Evolutionary conservation across 1,140 invertebrate genomes (phyloP).

Genomic region (Phymastichus coffea): DNA sequence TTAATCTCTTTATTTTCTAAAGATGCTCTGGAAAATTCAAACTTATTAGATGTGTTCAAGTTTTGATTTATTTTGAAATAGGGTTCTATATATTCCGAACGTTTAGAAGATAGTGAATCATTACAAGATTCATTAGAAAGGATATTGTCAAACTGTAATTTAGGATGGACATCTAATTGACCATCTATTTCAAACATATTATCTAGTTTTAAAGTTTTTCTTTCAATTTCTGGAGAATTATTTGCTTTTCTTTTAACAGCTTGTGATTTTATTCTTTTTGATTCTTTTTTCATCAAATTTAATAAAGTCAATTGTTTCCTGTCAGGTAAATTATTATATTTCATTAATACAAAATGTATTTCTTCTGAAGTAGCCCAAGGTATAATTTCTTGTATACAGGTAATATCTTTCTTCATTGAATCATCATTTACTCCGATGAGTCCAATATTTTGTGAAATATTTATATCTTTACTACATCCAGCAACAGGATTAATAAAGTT

Average conservation of each 20-base stretch:
- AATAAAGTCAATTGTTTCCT: slow-evolving; percentile 29
- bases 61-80: not conserved
- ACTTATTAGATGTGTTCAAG: no score
- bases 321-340: slow-evolving; percentile 25
- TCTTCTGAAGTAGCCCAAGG: slow-evolving; percentile 7
- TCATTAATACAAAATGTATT: slow-evolving; percentile 21
- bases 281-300: slow-evolving; percentile 29
- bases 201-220: no score
- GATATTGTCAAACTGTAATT: not conserved
- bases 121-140: slow-evolving; percentile 10
- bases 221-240: no score
- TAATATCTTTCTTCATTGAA: slow-evolving; percentile 24
- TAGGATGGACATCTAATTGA: not conserved
- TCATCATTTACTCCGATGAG: not conserved
- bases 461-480: slow-evolving; percentile 37
- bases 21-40: not conserved
- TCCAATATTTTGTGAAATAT: not conserved
- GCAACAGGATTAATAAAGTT: slow-evolving; percentile 25
- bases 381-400: slow-evolving; percentile 29
- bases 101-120: not conserved
- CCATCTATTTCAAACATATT: no score
- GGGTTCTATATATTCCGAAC: not conserved
- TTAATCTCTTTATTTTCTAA: not conserved
- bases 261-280: not conserved
- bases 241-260: not conserved